Percentiles rank a stretch among this genome's conserved stretches.
Evolutionary conservation across 1,140 invertebrate species (phyloP).

Genomic region (Archivesica marissinica): DNA sequence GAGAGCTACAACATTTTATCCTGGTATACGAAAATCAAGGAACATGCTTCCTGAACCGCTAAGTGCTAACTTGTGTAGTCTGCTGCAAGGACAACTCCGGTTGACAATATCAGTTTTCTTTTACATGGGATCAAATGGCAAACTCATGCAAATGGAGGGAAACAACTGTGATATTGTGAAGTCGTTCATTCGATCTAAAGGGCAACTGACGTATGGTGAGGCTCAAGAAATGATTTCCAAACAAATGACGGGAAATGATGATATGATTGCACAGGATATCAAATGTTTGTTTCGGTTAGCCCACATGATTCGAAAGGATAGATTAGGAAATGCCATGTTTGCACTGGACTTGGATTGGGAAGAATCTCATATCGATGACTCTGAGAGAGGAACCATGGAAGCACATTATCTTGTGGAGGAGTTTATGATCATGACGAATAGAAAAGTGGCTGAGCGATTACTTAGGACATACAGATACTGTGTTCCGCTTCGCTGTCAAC

Average conservation of each 20-base stretch:
- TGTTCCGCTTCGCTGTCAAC: slow-evolving; percentile 63
- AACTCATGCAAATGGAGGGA: neutral
- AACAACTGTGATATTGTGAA: slow-evolving; percentile 50
- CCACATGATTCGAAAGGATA: slow-evolving; percentile 59
- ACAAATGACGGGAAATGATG: neutral
- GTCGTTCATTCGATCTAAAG: slow-evolving; percentile 66
- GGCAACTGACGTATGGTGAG: slow-evolving; percentile 71
- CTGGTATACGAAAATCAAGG: slow-evolving; percentile 71
- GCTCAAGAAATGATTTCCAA: slow-evolving; percentile 69
- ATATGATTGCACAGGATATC: slow-evolving; percentile 55
- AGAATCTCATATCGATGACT: slow-evolving; percentile 48
- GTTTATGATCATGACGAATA: slow-evolving; percentile 61
- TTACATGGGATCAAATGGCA: slow-evolving; percentile 60
- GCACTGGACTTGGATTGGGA: slow-evolving; percentile 61
- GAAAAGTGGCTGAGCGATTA: slow-evolving; percentile 28
- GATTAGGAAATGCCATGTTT: slow-evolving; percentile 67
- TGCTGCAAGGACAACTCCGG: slow-evolving; percentile 77
- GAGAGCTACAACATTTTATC: slow-evolving; percentile 79
- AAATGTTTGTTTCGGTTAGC: slow-evolving; percentile 66
- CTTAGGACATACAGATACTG: slow-evolving; percentile 17
- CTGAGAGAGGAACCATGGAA: slow-evolving; percentile 66
- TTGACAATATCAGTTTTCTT: slow-evolving; percentile 75
- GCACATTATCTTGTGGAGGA: slow-evolving; percentile 79
- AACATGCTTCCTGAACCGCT: slow-evolving; percentile 83
- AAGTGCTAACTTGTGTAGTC: slow-evolving; percentile 81